Evolutionary conservation across 1,140 invertebrate species (phyloP).

Genomic region (Lepidurus couesii): DNA sequence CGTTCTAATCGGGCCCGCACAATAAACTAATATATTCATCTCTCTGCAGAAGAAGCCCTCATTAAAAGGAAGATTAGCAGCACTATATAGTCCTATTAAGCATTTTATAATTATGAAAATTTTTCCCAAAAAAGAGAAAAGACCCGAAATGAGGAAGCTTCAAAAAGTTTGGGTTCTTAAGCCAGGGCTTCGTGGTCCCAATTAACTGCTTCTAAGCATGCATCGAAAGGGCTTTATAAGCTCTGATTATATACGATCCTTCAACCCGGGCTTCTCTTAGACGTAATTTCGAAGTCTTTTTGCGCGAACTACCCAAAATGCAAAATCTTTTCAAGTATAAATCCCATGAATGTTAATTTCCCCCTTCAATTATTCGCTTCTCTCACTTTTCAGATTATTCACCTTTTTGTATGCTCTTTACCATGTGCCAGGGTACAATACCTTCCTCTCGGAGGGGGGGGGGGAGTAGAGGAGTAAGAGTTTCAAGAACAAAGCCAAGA

Average conservation of each 20-base stretch:
- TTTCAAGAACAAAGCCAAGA: no score
- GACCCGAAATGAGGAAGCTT: not conserved
- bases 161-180: not conserved
- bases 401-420: no score
- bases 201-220: conserved; percentile 4
- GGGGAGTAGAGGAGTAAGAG: no score
- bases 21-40: not conserved
- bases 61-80: not conserved
- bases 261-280: no score
- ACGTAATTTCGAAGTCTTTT: no score
- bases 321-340: no score
- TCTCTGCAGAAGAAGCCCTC: not conserved
- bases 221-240: not conserved
- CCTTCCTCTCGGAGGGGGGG: no score
- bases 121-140: not conserved
- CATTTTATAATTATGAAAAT: not conserved
- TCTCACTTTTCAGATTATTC: no score
- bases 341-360: no score
- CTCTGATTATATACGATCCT: not conserved
- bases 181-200: not conserved
- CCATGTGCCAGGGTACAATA: no score
- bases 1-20: not conserved
- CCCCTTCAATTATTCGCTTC: no score
- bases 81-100: not conserved
- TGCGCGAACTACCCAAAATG: no score